Evolutionary conservation across 2,888 invertebrate species (phyloP).

Genomic region (Pilophorus perplexus): DNA sequence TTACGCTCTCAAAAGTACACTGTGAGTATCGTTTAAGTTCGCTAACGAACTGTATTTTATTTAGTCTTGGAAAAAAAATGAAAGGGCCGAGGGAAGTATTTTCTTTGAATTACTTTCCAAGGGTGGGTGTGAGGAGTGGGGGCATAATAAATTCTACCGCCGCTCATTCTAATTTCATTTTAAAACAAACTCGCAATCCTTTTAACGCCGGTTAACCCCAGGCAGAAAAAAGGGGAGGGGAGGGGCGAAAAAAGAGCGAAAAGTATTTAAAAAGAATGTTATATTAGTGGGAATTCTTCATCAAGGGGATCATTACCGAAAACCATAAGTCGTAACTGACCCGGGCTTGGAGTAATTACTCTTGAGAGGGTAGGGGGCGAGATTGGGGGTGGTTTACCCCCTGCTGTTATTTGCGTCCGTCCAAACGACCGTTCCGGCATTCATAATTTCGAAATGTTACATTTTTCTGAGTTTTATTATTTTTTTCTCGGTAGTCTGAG

Average conservation of each 20-base stretch:
- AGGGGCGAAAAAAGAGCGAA: too few relatives aligned
- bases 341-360: slow-evolving; percentile 26
- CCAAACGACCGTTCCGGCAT: slow-evolving; percentile 8
- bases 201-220: slow-evolving; percentile 7
- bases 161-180: slow-evolving; percentile 24
- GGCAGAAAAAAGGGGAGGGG: neutral
- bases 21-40: too few relatives aligned
- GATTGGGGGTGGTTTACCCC: too few relatives aligned
- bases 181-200: slow-evolving; percentile 23
- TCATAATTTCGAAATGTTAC: slow-evolving; percentile 33
- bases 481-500: too few relatives aligned
- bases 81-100: neutral
- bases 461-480: too few relatives aligned
- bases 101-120: slow-evolving; percentile 12
- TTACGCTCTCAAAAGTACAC: too few relatives aligned
- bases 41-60: slow-evolving; percentile 17
- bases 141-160: too few relatives aligned
- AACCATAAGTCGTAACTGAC: slow-evolving; percentile 34
- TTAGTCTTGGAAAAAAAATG: slow-evolving; percentile 10
- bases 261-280: slow-evolving; percentile 33
- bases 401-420: neutral
- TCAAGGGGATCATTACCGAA: slow-evolving; percentile 33
- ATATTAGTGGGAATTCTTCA: slow-evolving; percentile 33
- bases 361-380: too few relatives aligned
- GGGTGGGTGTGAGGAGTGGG: too few relatives aligned